Evolutionary conservation across 2,888 invertebrate genomes (phyloP).

Genomic region (Eutolmus rufibarbis): DNA sequence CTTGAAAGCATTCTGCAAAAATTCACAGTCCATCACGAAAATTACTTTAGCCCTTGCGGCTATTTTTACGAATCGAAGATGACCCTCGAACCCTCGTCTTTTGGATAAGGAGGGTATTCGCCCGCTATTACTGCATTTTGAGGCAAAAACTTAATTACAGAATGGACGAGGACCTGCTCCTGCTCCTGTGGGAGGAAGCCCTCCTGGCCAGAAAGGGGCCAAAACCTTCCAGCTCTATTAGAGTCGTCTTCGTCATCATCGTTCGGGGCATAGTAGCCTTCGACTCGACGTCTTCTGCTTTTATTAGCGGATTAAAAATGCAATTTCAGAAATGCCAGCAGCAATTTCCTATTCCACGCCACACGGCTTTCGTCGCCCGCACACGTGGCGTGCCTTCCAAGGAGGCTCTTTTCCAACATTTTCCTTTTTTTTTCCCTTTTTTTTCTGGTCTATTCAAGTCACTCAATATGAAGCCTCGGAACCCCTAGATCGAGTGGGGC

Average conservation of each 20-base stretch:
- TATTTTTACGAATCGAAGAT: not conserved
- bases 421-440: not conserved
- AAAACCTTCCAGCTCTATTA: not conserved
- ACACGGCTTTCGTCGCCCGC: not conserved
- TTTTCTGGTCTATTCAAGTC: slow-evolving; percentile 2
- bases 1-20: slow-evolving; percentile 2
- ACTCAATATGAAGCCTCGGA: not conserved
- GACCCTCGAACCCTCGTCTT: not conserved
- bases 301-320: slow-evolving; percentile 39
- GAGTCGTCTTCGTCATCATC: not conserved
- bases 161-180: not conserved
- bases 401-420: not conserved
- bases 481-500: not conserved
- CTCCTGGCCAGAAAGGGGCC: not conserved
- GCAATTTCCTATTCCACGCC: slow-evolving; percentile 7
- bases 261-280: not conserved
- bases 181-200: not conserved
- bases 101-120: not conserved
- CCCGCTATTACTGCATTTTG: not conserved
- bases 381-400: slow-evolving; percentile 13
- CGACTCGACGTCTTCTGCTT: not conserved
- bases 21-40: slow-evolving; percentile 17
- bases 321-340: slow-evolving; percentile 35
- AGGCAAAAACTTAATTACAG: not conserved
- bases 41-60: not conserved